Base-by-base conservation (phyloP, 2,797 vertebrate species). In the Aratinga solstitialis region DNA sequence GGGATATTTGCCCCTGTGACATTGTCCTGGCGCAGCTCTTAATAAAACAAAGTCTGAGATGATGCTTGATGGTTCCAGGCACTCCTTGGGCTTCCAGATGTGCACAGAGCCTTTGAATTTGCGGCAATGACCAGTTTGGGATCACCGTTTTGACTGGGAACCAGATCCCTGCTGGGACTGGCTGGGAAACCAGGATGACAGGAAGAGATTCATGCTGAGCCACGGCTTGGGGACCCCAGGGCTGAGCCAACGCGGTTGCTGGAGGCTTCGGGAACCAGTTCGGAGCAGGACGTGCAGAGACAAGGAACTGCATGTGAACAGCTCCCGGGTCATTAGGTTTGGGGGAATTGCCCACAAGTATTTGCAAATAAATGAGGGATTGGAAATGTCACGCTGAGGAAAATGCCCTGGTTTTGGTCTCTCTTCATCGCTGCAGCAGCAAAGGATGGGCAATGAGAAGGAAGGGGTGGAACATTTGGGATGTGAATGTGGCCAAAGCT, bases 231-330 rank as follows among this genome's bases (percentile, higher is more conserved):
- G 48, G 40, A 63, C 32, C 21, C 10, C 53, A 29, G 75, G 83
- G 89, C 59, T 89, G 76, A 94, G 80, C 61, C 0, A 3, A 5
- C 5, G 56, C 0, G 0, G 47, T 81, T 1, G 51, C 92, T 87
- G 88, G 82, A 61, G 94, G 82, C 88, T 84, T 65, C 4, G 12
- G 84, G 81, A 94, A 91, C 92, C 95, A 79, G 94, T 82, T 87
- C 2, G 5, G 87, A 94, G 74, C 87, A 72, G 89, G 94, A 83
- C 13, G 40, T 34, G 61, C 68, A 58, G 48, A 23, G 43, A 29
- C 6, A 8, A 63, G 85, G 65, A 89, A 79, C 83, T 63, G 51
- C 9, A 2, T 77, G 69, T 68, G 87, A 92, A 75, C 58, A 40
- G 45, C 58, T 71, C 72, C 20, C 0, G 1, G 29, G 48, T 34